These are phyloP conservation scores for Unio delphinus DNA, from an alignment of 2,888 invertebrate species.

Conservation along the genomic window DNA sequence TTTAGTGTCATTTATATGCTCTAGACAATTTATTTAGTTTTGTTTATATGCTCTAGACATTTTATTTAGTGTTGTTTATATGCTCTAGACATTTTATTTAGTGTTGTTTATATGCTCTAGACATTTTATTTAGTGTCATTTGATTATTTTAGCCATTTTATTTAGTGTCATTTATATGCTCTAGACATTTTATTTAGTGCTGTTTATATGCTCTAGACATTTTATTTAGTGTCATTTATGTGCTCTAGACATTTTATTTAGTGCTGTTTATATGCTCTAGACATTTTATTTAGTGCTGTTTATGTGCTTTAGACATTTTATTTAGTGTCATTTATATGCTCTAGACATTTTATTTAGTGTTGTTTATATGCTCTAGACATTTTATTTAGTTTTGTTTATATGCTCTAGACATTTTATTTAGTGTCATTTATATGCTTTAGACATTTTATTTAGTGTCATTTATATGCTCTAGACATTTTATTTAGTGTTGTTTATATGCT, in stretches of 20 bases:
- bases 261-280: background rate
- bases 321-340: background rate
- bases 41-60: too few species aligned
- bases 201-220: background rate
- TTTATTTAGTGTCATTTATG: background rate
- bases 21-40: background rate
- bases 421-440: background rate
- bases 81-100: background rate
- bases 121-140: constrained; percentile 1
- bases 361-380: constrained; percentile 74
- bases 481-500: background rate
- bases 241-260: background rate
- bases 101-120: background rate
- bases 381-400: background rate
- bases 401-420: background rate
- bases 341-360: background rate
- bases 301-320: background rate
- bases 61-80: constrained; percentile 7
- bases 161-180: background rate
- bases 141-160: constrained; percentile 77
- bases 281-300: constrained; percentile 7
- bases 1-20: background rate
- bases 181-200: background rate
- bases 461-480: background rate
- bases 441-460: background rate